Base-by-base conservation (phyloP, 2,888 invertebrate genomes). In the Erebia palarica region DNA sequence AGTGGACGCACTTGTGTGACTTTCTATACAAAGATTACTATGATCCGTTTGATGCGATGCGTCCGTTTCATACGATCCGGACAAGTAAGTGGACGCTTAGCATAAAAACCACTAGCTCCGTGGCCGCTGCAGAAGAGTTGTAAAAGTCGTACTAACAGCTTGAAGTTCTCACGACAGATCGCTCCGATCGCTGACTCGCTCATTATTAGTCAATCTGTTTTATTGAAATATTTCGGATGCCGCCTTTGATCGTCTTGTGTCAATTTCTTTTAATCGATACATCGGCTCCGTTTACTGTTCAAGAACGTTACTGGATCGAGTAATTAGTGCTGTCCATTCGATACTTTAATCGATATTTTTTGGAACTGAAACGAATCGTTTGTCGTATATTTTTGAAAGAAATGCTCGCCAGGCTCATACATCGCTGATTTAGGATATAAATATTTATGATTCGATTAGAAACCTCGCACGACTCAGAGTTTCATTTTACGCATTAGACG, bases 201-300 rank as follows among this genome's bases (percentile, higher is more conserved):
- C 90, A 88, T 92, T 92, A 92, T 91, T 90, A 89, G 90, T 88
- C 88, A 89, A 91, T 92, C 88, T 84, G 85, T 89, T 90, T 91
- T 92, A 92, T 91, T 90, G 88, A 85, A 88, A 85, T 82, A 78
- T 76, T 75, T 79, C 82, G 75, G 81, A 82, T 78, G 85, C 90
- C 90, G 90, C 85, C 90, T 91, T 91, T 90, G 90, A 90, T 88
- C 84, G 78, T 73, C 77, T 80, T 81, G 81, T 89, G 89, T 89
- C 91, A 88, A 87, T 89, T 88, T 87, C 86, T 78, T 82, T 76
- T 73, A 76, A 75, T 71, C 76, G 78, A 77, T 84, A 82, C 81
- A 84, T 82, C 83, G 82, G 79, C 75, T 79, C 79, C 79, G 79
- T 75, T 78, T 81, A 80, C 79, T 80, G 78, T 80, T 78, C 80